phyloP scores from a whole-genome alignment of 2,888 invertebrate genomes.

The Parnassius orleans region DNA sequence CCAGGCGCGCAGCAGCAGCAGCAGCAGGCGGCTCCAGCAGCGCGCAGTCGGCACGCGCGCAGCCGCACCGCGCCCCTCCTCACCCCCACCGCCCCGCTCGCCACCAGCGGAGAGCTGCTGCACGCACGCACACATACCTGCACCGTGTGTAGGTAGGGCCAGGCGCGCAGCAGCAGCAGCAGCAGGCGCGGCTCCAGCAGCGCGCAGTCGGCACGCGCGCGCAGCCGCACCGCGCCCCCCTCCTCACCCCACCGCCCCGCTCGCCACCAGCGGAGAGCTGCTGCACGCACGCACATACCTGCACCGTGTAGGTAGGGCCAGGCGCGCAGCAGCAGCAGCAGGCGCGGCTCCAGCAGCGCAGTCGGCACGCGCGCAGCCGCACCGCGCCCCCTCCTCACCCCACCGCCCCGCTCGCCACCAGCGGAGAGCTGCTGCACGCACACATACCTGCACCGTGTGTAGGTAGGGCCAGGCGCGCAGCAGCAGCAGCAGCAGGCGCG shows the following conservation, averaged over 20 bases:
- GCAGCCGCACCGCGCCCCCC: conserved; percentile 43
- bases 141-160: conserved; percentile 74
- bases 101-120: too few relatives aligned
- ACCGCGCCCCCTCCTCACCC: conserved; percentile 29
- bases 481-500: conserved; percentile 74
- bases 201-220: conserved; percentile 51
- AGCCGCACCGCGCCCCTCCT: conserved; percentile 40
- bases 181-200: conserved; percentile 80
- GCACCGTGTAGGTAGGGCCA: conserved; percentile 76
- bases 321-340: conserved; percentile 73
- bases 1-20: conserved; percentile 76
- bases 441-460: conserved; percentile 53
- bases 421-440: too few relatives aligned
- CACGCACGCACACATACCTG: conserved; percentile 38
- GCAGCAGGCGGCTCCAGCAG: conserved; percentile 79
- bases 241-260: too few relatives aligned
- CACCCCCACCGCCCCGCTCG: too few relatives aligned
- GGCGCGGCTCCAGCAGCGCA: conserved; percentile 77
- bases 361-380: conserved; percentile 60
- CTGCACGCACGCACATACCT: too few relatives aligned
- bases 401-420: too few relatives aligned
- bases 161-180: conserved; percentile 72
- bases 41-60: conserved; percentile 63
- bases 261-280: too few relatives aligned
- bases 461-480: conserved; percentile 78